Base-by-base conservation (phyloP, 1,140 invertebrate species). In the Idris sp. region DNA sequence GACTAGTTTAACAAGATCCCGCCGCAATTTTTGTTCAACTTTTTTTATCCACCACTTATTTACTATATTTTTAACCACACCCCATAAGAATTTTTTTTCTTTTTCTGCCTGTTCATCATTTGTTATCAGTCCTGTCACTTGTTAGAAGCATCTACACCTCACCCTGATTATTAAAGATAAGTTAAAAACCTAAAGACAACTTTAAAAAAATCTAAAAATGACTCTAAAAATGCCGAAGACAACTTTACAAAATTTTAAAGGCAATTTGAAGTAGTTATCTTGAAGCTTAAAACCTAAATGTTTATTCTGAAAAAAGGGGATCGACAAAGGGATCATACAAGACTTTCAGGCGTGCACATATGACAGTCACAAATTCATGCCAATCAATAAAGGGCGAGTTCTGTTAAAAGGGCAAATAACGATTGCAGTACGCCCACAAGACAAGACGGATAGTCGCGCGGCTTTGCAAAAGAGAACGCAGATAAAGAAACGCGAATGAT, bases 1-100 rank as follows among this genome's bases (percentile, higher is more conserved):
- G 67, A 76, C 74, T 76, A 76, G 74, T 76, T 76, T 71, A 76
- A 76, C 74, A 36, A 76, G 74, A 76, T 75, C n/a, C n/a, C 44
- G 41, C 38, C 25, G 51, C 62, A 64, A 65, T 59, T 46, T 54
- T 38, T 35, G 48, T 14, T 31, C 35, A 61, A 56, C 65, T 75
- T 65, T 54, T 10, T 33, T 28, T 35, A 31, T 46, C 48, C 10
- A 13, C 31, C 10, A 14, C 31, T 41, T 13, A n/a, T n/a, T n/a
- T n/a, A n/a, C n/a, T n/a, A n/a, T n/a, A n/a, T n/a, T n/a, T n/a
- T n/a, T n/a, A n/a, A n/a, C n/a, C n/a, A n/a, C n/a, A n/a, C n/a
- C n/a, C n/a, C n/a, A n/a, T n/a, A n/a, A n/a, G n/a, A n/a, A n/a
- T 36, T 28, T 53, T 26, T 26, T 38, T 25, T 41, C 54, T 10